Base-by-base conservation (phyloP, 2,888 invertebrate genomes). In the Halictus ligatus region DNA sequence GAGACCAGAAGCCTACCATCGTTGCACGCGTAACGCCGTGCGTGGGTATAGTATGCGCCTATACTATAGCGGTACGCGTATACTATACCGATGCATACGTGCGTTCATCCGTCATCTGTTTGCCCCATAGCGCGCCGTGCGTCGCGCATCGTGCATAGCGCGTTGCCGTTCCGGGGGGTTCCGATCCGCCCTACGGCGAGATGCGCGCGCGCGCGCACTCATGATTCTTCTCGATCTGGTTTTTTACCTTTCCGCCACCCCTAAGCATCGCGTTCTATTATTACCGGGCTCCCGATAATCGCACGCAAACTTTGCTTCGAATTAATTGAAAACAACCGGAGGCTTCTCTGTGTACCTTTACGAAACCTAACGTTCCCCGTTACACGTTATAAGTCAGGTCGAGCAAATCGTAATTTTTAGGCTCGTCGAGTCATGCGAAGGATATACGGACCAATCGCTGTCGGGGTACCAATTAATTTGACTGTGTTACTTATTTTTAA, bases 71-170 rank as follows among this genome's bases (percentile, higher is more conserved):
- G 5, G 35, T 35, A 5, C 35, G 35, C 4, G 1, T 35, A 35
- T 35, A 35, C 35, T 35, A 35, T 35, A 35, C 35, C 5, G 2
- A 35, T 35, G 35, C 35, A 35, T 35, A 86, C 76, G 85, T 75
- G 85, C 83, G 76, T 81, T 81, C 83, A 80, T 81, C 69, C 86
- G 87, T 88, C 90, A 88, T 89, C 90, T 90, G 91, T 75, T 76
- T 18, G 64, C 18, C 10, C 60, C 25, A 18, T 54, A 54, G 54
- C 54, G 54, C 54, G 54, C 3, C 21, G 21, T n/a, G 54, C 25
- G 60, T 60, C 60, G 60, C 60, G 18, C 50, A 40, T 35, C 46
- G 84, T 54, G 25, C 60, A 29, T 35, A 40, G 81, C 77, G 69
- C 43, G 8, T 46, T 40, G 81, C 77, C 69, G 50, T 13, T 64